phyloP scores from a whole-genome alignment of 2,888 invertebrate species.

The Melanotus villosus region DNA sequence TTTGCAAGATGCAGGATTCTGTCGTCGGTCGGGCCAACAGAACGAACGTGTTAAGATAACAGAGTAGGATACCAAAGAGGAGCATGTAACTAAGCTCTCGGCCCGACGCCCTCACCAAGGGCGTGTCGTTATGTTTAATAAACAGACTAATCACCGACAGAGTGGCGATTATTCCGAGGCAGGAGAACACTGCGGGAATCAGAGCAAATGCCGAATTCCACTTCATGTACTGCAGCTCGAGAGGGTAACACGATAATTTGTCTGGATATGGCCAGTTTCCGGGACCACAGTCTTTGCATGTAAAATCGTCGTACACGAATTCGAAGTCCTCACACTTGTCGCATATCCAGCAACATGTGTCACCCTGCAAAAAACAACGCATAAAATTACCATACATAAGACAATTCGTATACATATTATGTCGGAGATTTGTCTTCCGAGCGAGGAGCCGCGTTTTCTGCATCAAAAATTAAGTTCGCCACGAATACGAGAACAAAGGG shows the following conservation, averaged over 20 bases:
- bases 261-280: slow-evolving; percentile 76
- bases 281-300: slow-evolving; percentile 76
- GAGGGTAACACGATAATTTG: slow-evolving; percentile 74
- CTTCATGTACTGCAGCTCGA: slow-evolving; percentile 75
- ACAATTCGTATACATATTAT: slow-evolving; percentile 12
- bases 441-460: not conserved
- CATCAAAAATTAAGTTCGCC: not conserved
- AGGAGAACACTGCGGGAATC: slow-evolving; percentile 75
- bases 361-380: slow-evolving; percentile 66
- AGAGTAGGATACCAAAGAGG: slow-evolving; percentile 74
- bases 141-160: slow-evolving; percentile 74
- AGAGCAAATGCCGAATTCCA: slow-evolving; percentile 79
- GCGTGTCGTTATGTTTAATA: slow-evolving; percentile 76
- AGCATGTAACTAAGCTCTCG: slow-evolving; percentile 77
- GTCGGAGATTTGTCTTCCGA: slow-evolving; percentile 11
- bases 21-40: slow-evolving; percentile 73
- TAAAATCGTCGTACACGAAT: slow-evolving; percentile 76
- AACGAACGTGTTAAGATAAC: slow-evolving; percentile 76
- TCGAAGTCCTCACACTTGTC: slow-evolving; percentile 80
- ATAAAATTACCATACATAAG: slow-evolving; percentile 14
- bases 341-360: slow-evolving; percentile 86
- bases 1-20: slow-evolving; percentile 73
- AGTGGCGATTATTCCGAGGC: slow-evolving; percentile 75
- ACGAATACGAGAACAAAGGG: not conserved
- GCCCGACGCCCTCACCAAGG: slow-evolving; percentile 75